Evolutionary conservation across 1,140 invertebrate species (phyloP).

Genomic region (Holcopasites calliopsidis): DNA sequence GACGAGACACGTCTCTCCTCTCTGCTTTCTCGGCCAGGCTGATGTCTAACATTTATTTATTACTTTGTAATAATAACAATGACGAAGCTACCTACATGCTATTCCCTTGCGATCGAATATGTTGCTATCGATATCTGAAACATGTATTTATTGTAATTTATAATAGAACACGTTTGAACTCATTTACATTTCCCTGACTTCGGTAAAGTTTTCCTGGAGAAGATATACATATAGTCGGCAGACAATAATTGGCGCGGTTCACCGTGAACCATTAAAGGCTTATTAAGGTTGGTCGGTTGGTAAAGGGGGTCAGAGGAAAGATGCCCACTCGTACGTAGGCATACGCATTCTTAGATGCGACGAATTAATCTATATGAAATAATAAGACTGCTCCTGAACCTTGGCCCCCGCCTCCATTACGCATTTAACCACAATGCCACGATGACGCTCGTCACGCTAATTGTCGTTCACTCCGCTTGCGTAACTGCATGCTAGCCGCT

Average conservation of each 20-base stretch:
- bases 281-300: not conserved
- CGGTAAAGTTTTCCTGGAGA: not conserved
- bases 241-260: not conserved
- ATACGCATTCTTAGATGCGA: constrained; percentile 36
- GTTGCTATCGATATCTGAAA: too few species aligned
- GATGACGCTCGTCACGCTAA: constrained; percentile 32
- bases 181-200: not conserved
- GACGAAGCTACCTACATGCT: too few species aligned
- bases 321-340: constrained; percentile 8
- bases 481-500: constrained; percentile 42
- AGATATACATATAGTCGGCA: too few species aligned
- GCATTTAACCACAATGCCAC: constrained; percentile 52
- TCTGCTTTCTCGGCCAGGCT: not conserved
- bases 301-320: not conserved
- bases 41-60: too few species aligned
- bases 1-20: not conserved
- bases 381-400: constrained; percentile 58
- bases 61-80: too few species aligned
- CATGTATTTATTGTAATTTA: too few species aligned
- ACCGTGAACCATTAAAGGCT: constrained; percentile 10
- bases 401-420: constrained; percentile 54
- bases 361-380: constrained; percentile 56
- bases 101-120: too few species aligned
- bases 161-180: too few species aligned
- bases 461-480: constrained; percentile 44